Conservation (phyloP, 1,140 invertebrate species). For the Kradibia gibbosae region DNA sequence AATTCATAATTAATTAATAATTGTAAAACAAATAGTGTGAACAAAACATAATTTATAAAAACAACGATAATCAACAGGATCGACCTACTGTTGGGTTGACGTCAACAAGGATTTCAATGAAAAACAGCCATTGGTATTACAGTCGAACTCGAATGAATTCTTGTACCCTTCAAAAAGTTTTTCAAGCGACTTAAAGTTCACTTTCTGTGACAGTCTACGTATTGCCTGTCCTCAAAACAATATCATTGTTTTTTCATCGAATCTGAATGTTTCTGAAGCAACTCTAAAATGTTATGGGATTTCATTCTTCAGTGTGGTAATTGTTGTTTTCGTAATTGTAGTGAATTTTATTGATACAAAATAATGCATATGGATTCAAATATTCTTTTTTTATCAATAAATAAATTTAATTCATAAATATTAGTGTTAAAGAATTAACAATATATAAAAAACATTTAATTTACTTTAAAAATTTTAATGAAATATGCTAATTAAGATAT, state of each 20-base stretch:
- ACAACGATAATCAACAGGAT: neutral
- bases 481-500: too few relatives aligned
- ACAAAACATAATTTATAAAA: neutral
- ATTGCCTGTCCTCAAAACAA: constrained; percentile 26
- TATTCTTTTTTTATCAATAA: too few relatives aligned
- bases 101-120: constrained; percentile 1
- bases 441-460: too few relatives aligned
- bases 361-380: too few relatives aligned
- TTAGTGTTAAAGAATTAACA: too few relatives aligned
- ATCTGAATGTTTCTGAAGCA: constrained; percentile 2
- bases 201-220: constrained; percentile 1
- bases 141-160: constrained; percentile 24
- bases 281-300: constrained; percentile 34
- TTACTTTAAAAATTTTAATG: too few relatives aligned
- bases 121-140: constrained; percentile 8
- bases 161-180: constrained; percentile 22
- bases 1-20: neutral
- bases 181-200: neutral
- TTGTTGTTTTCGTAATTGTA: neutral
- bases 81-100: constrained; percentile 29
- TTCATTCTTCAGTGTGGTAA: constrained; percentile 41
- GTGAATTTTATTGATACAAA: too few relatives aligned
- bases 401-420: too few relatives aligned
- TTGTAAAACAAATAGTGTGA: neutral
- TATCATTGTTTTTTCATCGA: neutral